Evolutionary conservation across 2,888 invertebrate species (phyloP).

Genomic region (Vannuccia rotundouncinata): DNA sequence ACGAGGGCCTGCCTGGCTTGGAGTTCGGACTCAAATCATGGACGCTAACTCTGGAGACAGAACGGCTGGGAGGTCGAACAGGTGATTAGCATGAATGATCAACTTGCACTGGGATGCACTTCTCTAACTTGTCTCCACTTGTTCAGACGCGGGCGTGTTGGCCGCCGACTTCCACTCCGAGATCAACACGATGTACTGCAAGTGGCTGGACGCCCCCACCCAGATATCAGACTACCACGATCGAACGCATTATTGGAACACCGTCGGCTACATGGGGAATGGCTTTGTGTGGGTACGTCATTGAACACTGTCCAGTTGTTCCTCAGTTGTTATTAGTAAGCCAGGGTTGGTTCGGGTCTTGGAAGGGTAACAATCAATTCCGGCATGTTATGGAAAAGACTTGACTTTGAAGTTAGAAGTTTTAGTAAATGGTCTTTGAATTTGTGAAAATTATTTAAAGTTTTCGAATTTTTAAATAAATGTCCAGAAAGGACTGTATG

Average conservation of each 20-base stretch:
- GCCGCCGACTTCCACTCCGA: slow-evolving; percentile 27
- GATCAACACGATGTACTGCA: slow-evolving; percentile 32
- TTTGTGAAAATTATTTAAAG: too few relatives aligned
- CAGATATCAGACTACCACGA: slow-evolving; percentile 14
- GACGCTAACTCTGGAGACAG: background rate
- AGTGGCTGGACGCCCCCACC: slow-evolving; percentile 4
- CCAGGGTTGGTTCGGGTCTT: background rate
- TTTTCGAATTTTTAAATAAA: too few relatives aligned
- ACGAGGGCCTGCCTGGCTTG: background rate
- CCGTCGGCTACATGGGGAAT: slow-evolving; percentile 24
- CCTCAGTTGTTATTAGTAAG: background rate
- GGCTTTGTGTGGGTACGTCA: slow-evolving; percentile 33
- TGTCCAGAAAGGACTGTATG: too few relatives aligned
- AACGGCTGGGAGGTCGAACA: background rate
- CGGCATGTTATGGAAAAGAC: too few relatives aligned
- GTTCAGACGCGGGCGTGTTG: background rate
- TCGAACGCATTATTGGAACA: slow-evolving; percentile 27
- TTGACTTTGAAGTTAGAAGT: too few relatives aligned
- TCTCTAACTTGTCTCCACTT: background rate
- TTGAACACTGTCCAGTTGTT: too few relatives aligned
- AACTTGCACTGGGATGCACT: too few relatives aligned
- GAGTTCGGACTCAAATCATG: background rate
- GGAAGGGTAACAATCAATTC: too few relatives aligned
- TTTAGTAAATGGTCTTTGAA: too few relatives aligned
- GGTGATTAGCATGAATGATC: too few relatives aligned